phyloP scores from a whole-genome alignment of 2,888 invertebrate genomes.

The Drosophila infuscata region DNA sequence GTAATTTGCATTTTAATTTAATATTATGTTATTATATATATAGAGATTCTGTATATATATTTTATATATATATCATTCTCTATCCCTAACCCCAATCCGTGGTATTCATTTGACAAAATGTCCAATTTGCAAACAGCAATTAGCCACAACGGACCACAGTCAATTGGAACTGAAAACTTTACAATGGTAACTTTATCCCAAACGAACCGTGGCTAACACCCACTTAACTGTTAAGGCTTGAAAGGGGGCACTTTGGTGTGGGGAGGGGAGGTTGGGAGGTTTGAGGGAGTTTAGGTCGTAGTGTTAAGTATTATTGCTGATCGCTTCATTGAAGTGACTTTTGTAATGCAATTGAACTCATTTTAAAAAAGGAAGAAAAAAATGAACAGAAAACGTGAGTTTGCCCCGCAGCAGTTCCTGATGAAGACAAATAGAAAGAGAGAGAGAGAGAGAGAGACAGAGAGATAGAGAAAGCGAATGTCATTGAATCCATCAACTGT shows the following conservation, averaged over 20 bases:
- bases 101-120: conserved; percentile 1
- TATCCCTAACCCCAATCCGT: background rate
- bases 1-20: background rate
- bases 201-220: conserved; percentile 30
- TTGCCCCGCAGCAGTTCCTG: conserved; percentile 10
- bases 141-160: conserved; percentile 33
- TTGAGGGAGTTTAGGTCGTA: conserved; percentile 23
- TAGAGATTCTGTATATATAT: too few relatives aligned
- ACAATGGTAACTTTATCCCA: conserved; percentile 21
- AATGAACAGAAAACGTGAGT: conserved; percentile 12
- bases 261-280: too few relatives aligned
- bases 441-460: background rate
- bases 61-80: background rate
- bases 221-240: conserved; percentile 46
- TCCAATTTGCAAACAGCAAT: conserved; percentile 34
- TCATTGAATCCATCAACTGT: conserved; percentile 28
- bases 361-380: conserved; percentile 31
- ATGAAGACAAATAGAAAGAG: background rate
- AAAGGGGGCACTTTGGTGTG: conserved; percentile 10
- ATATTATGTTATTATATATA: background rate
- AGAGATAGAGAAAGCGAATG: background rate
- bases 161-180: conserved; percentile 48
- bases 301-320: conserved; percentile 53
- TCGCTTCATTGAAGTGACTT: conserved; percentile 67
- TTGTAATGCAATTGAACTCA: conserved; percentile 76